Percentiles rank a stretch among this genome's conserved stretches.
phyloP scores from a whole-genome alignment of 2,113 vertebrate genomes.

The Pseudopodoces humilis region DNA sequence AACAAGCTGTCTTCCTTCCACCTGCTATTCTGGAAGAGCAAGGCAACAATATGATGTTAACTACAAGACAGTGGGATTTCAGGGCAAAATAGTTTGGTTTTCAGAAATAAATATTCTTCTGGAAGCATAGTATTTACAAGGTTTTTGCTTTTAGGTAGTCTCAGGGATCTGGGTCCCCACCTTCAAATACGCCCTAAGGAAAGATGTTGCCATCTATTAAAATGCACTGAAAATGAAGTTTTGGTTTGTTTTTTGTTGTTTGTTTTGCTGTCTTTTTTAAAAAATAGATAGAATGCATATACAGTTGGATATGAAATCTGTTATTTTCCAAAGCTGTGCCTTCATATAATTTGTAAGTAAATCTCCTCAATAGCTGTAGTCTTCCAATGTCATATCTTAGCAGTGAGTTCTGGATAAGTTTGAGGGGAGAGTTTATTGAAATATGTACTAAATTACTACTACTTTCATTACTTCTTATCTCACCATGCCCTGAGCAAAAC shows the following conservation, averaged over 20 bases:
- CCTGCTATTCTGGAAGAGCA: background rate
- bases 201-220: background rate
- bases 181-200: background rate
- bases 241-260: background rate
- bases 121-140: background rate
- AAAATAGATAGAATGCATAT: background rate
- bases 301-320: accelerated
- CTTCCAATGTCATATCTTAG: background rate
- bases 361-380: background rate
- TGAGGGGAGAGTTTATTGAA: slow-evolving; percentile 26
- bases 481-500: background rate
- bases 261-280: background rate
- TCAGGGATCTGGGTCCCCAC: background rate
- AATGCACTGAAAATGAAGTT: background rate
- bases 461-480: slow-evolving; percentile 38
- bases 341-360: background rate
- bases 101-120: background rate
- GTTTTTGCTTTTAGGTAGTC: background rate
- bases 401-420: background rate
- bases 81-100: background rate
- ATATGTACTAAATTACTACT: slow-evolving; percentile 3
- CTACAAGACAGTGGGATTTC: background rate
- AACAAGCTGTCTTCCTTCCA: background rate
- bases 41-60: background rate
- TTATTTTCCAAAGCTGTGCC: background rate